Evolutionary conservation across 2,888 invertebrate genomes (phyloP), one percentile per base, ranked within the genome.

Genomic region (Hydriomena furcata): DNA sequence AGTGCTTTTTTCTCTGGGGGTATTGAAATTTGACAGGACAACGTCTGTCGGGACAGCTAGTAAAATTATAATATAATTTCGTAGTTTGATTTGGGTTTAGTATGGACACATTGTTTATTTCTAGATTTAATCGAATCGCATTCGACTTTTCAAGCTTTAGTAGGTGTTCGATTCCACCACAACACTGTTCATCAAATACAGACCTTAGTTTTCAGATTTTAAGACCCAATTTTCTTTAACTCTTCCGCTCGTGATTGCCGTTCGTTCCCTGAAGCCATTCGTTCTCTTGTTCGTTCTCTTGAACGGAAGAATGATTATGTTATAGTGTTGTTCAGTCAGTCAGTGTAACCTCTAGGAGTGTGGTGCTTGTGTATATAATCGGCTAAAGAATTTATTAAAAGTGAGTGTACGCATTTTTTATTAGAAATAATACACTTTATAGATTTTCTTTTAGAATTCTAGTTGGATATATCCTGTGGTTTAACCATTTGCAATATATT

Each of bases 321-420:
- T 3, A 10, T 24, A 3, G 21, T 34, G 2, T 30, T 21, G 31
- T 51, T 46, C 44, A 55, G 55, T 46, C 44, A 55, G 55, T 55
- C 30, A 44, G 47, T 51, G 42, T 13, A 8, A 32, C 21, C 28
- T 34, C 34, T 21, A 30, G 12, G 38, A 38, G 43, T 30, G 43
- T 27, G 52, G 25, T 43, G 38, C 47, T 34, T 25, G 47, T 43
- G 52, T 43, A 3, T n/a, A n/a, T 7, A 43, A 43, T 17, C 34
- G 38, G 47, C 41, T 47, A 36, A 20, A 45, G 37, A 54, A 27
- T 20, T 46, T 25, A 24, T 7, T 20, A 40, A 50, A 43, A 38
- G 50, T 50, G 35, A 50, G 54, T 46, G 23, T 35, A 35, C 21
- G 7, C n/a, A 20, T 31, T 40, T 27, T 34, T 21, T 35, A 28